Conservation (phyloP, 2,888 invertebrate genomes). For the Diplazon laetatorius region DNA sequence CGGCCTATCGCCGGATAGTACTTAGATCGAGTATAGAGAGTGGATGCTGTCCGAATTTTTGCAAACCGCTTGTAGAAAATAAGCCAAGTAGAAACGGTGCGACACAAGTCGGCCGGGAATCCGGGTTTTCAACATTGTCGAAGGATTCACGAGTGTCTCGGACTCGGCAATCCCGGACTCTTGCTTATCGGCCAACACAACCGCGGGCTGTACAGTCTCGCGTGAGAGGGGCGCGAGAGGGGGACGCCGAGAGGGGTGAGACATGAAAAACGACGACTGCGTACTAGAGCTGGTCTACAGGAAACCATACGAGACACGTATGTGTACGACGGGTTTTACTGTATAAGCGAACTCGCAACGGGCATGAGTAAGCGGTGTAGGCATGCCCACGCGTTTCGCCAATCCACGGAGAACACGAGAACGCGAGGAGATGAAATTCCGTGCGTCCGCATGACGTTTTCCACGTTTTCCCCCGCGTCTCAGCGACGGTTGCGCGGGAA, state of each 20-base stretch:
- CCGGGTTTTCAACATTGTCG: constrained; percentile 15
- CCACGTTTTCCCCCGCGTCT: constrained; percentile 31
- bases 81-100: constrained; percentile 34
- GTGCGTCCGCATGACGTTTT: constrained; percentile 53
- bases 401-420: constrained; percentile 52
- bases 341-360: constrained; percentile 31
- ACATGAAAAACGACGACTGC: constrained; percentile 27
- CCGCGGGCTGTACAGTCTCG: constrained; percentile 5
- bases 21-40: not conserved
- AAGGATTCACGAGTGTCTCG: constrained; percentile 3
- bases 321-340: constrained; percentile 9
- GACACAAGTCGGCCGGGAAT: constrained; percentile 21
- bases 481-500: not conserved
- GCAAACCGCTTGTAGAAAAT: constrained; percentile 10
- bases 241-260: too few species aligned
- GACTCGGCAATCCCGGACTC: constrained; percentile 39
- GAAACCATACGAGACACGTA: constrained; percentile 30
- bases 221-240: too few species aligned
- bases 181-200: constrained; percentile 32
- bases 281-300: constrained; percentile 30
- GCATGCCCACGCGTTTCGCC: constrained; percentile 61
- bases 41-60: constrained; percentile 2
- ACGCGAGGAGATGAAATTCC: constrained; percentile 58
- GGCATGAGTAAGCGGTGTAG: constrained; percentile 59
- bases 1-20: too few species aligned